phyloP scores from a whole-genome alignment of 2,113 vertebrate species.

The Plecotus auritus region DNA sequence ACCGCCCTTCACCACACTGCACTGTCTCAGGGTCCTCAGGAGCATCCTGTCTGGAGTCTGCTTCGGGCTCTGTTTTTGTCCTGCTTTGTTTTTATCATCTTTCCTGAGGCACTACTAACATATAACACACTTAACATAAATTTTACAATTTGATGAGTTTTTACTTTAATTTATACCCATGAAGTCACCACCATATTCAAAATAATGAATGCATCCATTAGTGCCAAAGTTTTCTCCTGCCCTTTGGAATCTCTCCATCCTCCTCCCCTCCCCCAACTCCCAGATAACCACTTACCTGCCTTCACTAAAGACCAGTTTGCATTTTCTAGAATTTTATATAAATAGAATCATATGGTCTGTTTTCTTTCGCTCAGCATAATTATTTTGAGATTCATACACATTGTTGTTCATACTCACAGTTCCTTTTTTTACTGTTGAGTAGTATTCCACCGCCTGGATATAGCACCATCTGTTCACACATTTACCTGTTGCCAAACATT shows the following conservation, averaged over 20 bases:
- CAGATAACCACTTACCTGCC: background rate
- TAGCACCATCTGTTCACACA: background rate
- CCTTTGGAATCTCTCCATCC: background rate
- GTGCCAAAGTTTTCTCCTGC: background rate
- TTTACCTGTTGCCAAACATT: background rate
- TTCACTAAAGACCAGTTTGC: background rate
- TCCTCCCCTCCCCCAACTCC: background rate
- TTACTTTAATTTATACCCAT: background rate
- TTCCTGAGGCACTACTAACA: background rate
- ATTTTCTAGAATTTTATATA: background rate
- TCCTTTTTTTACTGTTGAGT: background rate
- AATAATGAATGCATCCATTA: background rate
- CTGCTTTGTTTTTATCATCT: background rate
- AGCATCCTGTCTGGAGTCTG: background rate
- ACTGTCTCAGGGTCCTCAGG: background rate
- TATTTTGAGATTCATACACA: background rate
- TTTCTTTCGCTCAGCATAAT: background rate
- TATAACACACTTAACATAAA: background rate
- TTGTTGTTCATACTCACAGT: background rate
- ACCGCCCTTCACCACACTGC: background rate
- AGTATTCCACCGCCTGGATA: background rate
- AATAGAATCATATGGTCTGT: background rate
- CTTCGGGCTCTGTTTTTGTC: background rate
- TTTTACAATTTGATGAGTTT: background rate
- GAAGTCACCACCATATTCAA: background rate